Conservation (phyloP, 2,888 invertebrate genomes). For the Melanargia galathea region DNA sequence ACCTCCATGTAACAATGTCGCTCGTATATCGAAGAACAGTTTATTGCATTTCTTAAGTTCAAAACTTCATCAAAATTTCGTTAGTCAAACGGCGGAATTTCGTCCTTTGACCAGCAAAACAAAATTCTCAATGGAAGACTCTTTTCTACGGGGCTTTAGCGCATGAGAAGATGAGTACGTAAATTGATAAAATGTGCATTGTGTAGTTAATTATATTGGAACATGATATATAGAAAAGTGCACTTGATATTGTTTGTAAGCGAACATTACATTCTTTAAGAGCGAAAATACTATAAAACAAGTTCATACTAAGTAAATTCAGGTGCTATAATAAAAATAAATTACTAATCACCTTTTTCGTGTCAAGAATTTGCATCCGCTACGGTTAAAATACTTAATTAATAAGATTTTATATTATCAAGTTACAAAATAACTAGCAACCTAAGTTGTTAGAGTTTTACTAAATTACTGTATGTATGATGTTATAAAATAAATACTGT, state of each 20-base stretch:
- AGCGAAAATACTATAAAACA: constrained; percentile 30
- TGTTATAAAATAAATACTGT: background rate
- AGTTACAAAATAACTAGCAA: background rate
- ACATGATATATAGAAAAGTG: constrained; percentile 25
- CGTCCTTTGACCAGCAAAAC: too few relatives aligned
- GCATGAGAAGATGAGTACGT: background rate
- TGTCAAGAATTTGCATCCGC: constrained; percentile 49
- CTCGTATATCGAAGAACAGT: too few relatives aligned
- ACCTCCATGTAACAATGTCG: too few relatives aligned
- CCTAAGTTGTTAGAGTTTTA: background rate
- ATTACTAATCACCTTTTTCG: constrained; percentile 45
- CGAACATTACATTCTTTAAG: constrained; percentile 29
- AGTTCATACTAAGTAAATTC: constrained; percentile 29
- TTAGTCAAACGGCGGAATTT: too few relatives aligned
- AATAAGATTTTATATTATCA: background rate
- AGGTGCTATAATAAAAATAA: constrained; percentile 37
- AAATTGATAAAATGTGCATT: constrained; percentile 31
- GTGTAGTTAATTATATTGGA: constrained; percentile 14
- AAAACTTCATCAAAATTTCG: too few relatives aligned
- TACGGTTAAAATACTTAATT: constrained; percentile 43
- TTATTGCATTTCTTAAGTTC: too few relatives aligned
- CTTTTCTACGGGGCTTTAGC: constrained; percentile 6
- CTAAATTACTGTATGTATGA: background rate
- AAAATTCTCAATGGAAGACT: background rate
- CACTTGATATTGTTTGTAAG: constrained; percentile 24